Evolutionary conservation across 2,888 invertebrate species (phyloP).

Genomic region (Neoascia interrupta): DNA sequence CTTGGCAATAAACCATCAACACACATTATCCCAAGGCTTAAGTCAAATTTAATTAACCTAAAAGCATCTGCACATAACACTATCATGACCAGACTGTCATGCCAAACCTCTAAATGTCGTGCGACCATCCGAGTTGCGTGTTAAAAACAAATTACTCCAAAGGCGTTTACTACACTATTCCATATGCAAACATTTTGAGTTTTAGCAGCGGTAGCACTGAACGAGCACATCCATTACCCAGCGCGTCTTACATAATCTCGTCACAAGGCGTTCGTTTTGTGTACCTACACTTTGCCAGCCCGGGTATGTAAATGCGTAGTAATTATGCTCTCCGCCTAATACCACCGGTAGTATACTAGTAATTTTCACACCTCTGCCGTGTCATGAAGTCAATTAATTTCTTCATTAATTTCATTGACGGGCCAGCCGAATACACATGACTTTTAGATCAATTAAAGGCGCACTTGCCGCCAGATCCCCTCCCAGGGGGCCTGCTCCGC

Average conservation of each 20-base stretch:
- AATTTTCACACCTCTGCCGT: conserved; percentile 23
- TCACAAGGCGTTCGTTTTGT: neutral
- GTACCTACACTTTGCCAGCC: neutral
- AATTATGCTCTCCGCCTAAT: conserved; percentile 13
- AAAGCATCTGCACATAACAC: conserved; percentile 41
- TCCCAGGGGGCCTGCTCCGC: neutral
- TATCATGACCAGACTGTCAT: neutral
- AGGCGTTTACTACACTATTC: conserved; percentile 18
- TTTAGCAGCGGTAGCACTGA: conserved; percentile 21
- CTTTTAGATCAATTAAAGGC: too few species aligned
- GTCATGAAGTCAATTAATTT: conserved; percentile 1
- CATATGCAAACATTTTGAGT: conserved; percentile 49
- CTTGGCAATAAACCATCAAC: too few species aligned
- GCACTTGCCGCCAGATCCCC: too few species aligned
- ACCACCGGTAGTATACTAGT: neutral
- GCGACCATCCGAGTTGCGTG: conserved; percentile 46
- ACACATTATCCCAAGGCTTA: conserved; percentile 21
- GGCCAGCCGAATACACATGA: neutral
- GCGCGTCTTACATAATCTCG: conserved; percentile 15
- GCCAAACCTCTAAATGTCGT: conserved; percentile 47
- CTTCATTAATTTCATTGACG: neutral
- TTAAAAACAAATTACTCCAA: conserved; percentile 41
- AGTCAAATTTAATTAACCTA: conserved; percentile 56
- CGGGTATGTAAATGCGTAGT: conserved; percentile 11
- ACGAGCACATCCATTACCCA: conserved; percentile 12